Evolutionary conservation across 2,888 invertebrate genomes (phyloP), one percentile per base, ranked within the genome.

Genomic region (Chromoteleia sp.): DNA sequence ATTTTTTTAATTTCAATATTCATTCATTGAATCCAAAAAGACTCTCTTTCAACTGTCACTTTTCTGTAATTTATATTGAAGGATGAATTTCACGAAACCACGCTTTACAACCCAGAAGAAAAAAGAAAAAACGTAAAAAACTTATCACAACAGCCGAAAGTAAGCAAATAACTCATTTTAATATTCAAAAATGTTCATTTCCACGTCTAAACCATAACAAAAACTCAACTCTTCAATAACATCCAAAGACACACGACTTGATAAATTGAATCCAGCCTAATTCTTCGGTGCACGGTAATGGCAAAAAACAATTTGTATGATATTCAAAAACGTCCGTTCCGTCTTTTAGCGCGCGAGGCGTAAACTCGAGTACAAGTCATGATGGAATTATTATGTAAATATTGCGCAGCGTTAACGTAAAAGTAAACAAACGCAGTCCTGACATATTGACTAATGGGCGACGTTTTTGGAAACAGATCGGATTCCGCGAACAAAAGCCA

Each of bases 361-460:
- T 7, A 21, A 25, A 45, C 30, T 21, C 30, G 43, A 5, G 6
- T 63, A 36, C 50, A 15, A 56, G 30, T 15, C 45, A 36, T 39
- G 61, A 14, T 14, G 54, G 56, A 74, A 63, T 74, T 58, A 63
- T 75, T 58, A 58, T 65, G 58, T 43, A 75, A 75, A 75, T 75
- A 63, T 65, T 65, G 56, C 63, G 54, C 33, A 19, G 41, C 19
- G 36, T 63, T 52, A 61, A 71, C 36, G 61, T 36, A 33, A 43
- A 74, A 65, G 65, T 39, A 48, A 75, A 58, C 65, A 65, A 10
- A 3, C 15, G 14, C 36, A 7, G 15, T 45, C 39, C 30, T 48
- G 65, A 50, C 74, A 39, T 56, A 56, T 65, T 75, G 63, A 74
- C 56, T 63, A 63, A 74, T 75, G 65, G 30, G 10, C 15, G 21